Base-by-base conservation (phyloP, 1,140 invertebrate genomes). In the Neodiprion virginianus region DNA sequence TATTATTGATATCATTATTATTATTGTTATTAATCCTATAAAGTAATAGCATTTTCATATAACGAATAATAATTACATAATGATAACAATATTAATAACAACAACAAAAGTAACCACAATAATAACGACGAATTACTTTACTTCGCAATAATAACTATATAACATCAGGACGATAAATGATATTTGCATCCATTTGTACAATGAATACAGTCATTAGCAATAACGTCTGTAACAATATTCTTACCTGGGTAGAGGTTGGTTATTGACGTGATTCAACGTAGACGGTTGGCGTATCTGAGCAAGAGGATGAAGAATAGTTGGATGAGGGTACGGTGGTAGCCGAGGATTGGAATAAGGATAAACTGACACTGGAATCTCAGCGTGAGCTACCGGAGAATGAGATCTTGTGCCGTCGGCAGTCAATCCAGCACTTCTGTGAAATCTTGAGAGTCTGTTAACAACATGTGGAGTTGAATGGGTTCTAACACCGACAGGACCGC, bases 381-480 rank as follows among this genome's bases (percentile, higher is more conserved):
- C 84, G 66, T 89, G 88, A 17, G 93, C 90, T 0, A 94, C 91
- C 1, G 96, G 96, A 80, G 95, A 96, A 81, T 94, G 94, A 28
- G 91, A 93, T 75, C 91, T 88, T 10, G 93, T 84, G 0, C 94
- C 94, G 84, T 95, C 90, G 76, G 91, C 88, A 69, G 92, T 93
- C 53, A 99, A 87, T 9, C 98, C 98, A 71, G 98, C 97, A 80
- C 96, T 98, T 79, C 96, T 92, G 85, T 99, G 97, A 89, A 99
- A 99, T 79, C 97, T 91, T 78, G 97, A 99, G 78, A 97, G 91
- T 79, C 95, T 93, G 89, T 99, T 99, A 14, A 99, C 98, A 78
- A 99, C 97, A 85, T 97, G 94, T 72, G 95, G 92, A 49, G 95
- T 95, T 53, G 95, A 95, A 88, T 99, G 98, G 9, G 98, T 99